Evolutionary conservation across 2,113 vertebrate genomes (phyloP), one percentile per base, ranked within the genome.

Genomic region (Dinomys branickii): DNA sequence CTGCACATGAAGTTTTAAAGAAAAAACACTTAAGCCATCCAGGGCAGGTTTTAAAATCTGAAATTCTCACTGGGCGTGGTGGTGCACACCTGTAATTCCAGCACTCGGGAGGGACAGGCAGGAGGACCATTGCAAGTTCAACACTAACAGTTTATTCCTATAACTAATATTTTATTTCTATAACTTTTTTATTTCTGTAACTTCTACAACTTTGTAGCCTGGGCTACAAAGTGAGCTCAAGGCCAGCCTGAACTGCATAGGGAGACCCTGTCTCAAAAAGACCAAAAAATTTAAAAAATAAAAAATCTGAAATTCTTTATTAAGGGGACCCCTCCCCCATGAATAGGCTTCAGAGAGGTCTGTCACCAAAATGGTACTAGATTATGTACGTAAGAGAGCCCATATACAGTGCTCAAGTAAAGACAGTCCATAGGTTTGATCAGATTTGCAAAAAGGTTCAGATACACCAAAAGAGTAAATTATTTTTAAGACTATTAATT

Each of bases 1-100:
- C 41, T 89, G 26, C 26, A 84, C 26, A 84, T 22, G 67, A 86
- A 54, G 44, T 94, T 95, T 95, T 80, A 63, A 86, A 84, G 78
- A 93, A 94, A 97, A 88, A 82, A 86, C 83, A 88, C 11, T 0
- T 54, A 95, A 77, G 38, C 47, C 75, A 90, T 58, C 58, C 24
- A 87, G 67, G 47, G 28, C 38, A 94, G 67, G 47, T 94, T 94
- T 97, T 78, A 90, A 95, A 86, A 91, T 35, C 41, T 82, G 44
- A 85, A 75, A 54, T 94, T 69, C 54, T 93, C 14, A 4, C 56
- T 4, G 2, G 16, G 47, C 47, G 47, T 50, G 9, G 47, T 50
- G 47, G 5, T 9, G 9, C 47, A 50, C 47, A 50, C 47, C 47
- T 50, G 47, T 50, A 50, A 50, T 50, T 9, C 47, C 9, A 50